These are phyloP conservation scores for Lasioglossum lativentre DNA, from an alignment of 2,888 invertebrate species.

Conservation along the genomic window DNA sequence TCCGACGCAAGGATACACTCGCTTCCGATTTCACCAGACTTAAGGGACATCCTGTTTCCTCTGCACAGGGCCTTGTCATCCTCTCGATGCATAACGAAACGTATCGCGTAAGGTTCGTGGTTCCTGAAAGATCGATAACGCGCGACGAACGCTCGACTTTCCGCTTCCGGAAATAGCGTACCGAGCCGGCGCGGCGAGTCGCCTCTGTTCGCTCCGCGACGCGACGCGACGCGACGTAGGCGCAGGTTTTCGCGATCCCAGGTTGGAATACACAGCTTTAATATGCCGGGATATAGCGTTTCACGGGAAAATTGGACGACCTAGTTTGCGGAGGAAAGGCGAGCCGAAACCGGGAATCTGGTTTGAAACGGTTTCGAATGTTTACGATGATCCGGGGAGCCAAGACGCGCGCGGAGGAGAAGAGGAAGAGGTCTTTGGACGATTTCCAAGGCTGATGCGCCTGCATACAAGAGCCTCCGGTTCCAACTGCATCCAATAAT, in stretches of 20 bases:
- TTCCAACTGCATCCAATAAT: neutral
- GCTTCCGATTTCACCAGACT: neutral
- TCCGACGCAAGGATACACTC: neutral
- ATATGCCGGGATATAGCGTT: neutral
- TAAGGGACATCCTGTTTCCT: neutral
- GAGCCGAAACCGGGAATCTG: neutral
- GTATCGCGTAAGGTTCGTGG: neutral
- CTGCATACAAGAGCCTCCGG: neutral
- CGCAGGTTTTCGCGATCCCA: neutral
- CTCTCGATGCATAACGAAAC: neutral
- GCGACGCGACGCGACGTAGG: no score
- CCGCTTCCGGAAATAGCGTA: constrained; percentile 7
- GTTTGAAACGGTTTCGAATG: constrained; percentile 1
- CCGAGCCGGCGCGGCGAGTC: no score
- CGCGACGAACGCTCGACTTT: constrained; percentile 9
- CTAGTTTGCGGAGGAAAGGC: neutral
- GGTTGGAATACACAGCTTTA: neutral
- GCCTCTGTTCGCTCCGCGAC: neutral
- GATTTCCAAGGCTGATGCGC: neutral
- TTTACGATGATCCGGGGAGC: neutral
- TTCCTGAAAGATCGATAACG: neutral
- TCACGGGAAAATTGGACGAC: constrained; percentile 18
- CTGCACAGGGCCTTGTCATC: neutral
- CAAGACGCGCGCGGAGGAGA: neutral
- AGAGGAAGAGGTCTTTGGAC: neutral